Evolutionary conservation across 2,888 invertebrate species (phyloP).

Genomic region (Eupithecia subfuscata): DNA sequence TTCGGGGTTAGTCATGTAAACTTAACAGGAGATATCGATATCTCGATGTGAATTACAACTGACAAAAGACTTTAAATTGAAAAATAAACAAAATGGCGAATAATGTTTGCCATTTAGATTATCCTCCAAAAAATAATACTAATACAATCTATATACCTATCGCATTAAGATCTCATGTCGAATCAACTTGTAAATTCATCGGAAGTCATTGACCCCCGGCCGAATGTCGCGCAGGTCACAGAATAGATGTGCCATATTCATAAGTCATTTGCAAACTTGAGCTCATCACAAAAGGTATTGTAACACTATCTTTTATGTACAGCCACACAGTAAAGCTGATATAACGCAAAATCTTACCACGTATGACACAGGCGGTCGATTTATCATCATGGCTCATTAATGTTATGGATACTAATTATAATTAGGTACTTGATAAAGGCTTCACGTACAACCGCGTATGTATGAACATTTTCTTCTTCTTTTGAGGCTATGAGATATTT

Average conservation of each 20-base stretch:
- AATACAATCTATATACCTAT: constrained; percentile 1
- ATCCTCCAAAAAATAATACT: neutral
- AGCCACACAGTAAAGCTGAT: constrained; percentile 13
- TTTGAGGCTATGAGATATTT: neutral
- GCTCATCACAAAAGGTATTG: constrained; percentile 31
- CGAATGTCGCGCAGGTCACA: constrained; percentile 19
- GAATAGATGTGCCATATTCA: constrained; percentile 27
- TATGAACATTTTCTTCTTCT: neutral
- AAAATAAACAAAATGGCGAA: neutral
- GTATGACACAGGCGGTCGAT: neutral
- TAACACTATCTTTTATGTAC: constrained; percentile 24
- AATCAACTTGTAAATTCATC: constrained; percentile 9
- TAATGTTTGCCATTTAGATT: neutral
- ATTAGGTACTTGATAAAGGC: neutral
- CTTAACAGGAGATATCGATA: neutral
- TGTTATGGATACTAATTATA: too few relatives aligned
- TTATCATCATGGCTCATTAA: neutral
- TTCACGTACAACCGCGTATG: neutral
- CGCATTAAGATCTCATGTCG: constrained; percentile 18
- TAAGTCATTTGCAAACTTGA: constrained; percentile 31
- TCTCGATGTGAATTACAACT: neutral
- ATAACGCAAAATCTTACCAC: neutral
- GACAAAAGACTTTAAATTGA: neutral
- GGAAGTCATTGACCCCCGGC: constrained; percentile 26
- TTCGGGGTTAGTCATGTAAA: too few relatives aligned